Base-by-base conservation (phyloP, 2,797 vertebrate genomes). In the Argyrosomus regius region DNA sequence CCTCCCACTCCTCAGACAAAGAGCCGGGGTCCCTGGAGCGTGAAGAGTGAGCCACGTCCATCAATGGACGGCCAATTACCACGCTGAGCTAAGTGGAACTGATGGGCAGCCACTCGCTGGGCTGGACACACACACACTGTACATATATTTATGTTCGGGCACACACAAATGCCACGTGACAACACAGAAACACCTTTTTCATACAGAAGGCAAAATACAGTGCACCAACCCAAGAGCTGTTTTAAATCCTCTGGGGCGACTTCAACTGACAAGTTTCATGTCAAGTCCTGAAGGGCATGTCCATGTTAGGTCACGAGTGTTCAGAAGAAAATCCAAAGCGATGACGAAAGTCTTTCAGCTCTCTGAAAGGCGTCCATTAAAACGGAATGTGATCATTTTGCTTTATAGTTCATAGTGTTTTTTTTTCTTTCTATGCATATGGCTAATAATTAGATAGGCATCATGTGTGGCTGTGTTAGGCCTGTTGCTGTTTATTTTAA, bases 31-130 rank as follows among this genome's bases (percentile, higher is more conserved):
- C 89, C 89, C 91, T 82, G 85, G 87, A 95, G 92, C 91, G 87
- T 93, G 92, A 92, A 92, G 89, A 90, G 89, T 88, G 91, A 92
- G 90, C 81, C 86, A 82, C 84, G 91, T 93, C 93, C 91, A 90
- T 93, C 93, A 92, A 85, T 92, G 91, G 92, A 81, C 12, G 79
- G 88, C 93, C 92, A 94, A 93, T 94, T 94, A 94, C 91, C 90
- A 93, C 78, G 84, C 92, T 91, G 88, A 84, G 90, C 87, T 91
- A 90, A 94, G 91, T 87, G 87, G 85, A 91, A 92, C 90, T 92
- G 90, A 93, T 91, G 89, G 88, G 78, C 76, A 83, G 83, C 77
- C 86, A 73, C 90, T 85, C 78, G 50, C 88, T 85, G 88, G 65
- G 87, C 82, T 11, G 70, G 69, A 87, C 80, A 52, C 65, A 80